These are phyloP conservation scores for Lithobates pipiens DNA, from an alignment of 2,797 vertebrate genomes.

Conservation along the genomic window DNA sequence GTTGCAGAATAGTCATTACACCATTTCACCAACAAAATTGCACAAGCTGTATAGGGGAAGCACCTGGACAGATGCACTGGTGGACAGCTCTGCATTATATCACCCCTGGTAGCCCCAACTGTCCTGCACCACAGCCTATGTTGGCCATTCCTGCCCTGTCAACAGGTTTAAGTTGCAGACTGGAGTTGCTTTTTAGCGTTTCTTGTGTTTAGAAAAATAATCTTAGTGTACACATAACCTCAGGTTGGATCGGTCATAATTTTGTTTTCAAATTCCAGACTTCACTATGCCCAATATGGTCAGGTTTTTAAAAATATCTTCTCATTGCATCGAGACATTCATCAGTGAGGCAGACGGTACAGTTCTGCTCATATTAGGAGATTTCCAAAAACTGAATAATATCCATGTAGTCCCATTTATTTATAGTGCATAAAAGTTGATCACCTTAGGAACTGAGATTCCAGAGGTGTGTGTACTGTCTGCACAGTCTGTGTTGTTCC, in stretches of 20 bases:
- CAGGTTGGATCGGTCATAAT: not conserved
- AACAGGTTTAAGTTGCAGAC: too few species aligned
- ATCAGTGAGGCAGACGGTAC: not conserved
- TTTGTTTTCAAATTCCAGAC: not conserved
- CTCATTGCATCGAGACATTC: not conserved
- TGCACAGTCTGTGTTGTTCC: too few species aligned
- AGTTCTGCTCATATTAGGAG: conserved; percentile 31
- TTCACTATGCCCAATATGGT: not conserved
- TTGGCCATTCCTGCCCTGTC: too few species aligned
- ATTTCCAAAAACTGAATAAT: not conserved
- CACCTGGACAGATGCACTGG: too few species aligned
- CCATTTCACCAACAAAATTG: too few species aligned
- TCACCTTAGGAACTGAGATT: not conserved
- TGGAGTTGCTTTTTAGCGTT: not conserved
- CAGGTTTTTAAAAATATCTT: conserved; percentile 28
- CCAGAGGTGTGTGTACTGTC: too few species aligned
- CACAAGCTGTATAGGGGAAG: too few species aligned
- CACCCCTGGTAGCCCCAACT: too few species aligned
- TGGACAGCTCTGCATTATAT: too few species aligned
- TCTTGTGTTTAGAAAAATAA: not conserved
- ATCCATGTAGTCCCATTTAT: not conserved
- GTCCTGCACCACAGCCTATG: too few species aligned
- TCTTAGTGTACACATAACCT: not conserved
- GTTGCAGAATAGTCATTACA: too few species aligned
- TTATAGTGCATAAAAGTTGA: not conserved